A percentile compares a stretch with the other conserved stretches of the same genome.
Evolutionary conservation across 2,113 vertebrate genomes (phyloP).

Genomic region (Sinocyclocheilus grahami): DNA sequence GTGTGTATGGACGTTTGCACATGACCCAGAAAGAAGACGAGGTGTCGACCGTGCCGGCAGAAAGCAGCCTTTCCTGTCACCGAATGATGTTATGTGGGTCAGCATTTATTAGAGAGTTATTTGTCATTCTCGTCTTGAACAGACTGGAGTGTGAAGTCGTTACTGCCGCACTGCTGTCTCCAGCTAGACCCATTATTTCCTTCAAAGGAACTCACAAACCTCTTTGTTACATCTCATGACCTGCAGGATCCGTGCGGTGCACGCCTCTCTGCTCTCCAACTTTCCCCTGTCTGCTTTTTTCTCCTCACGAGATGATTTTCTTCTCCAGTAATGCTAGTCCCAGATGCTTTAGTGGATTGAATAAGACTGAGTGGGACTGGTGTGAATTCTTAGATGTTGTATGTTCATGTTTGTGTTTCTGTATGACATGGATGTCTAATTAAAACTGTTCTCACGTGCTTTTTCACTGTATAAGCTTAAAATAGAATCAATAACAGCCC

Average conservation of each 20-base stretch:
- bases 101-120: constrained; percentile 67
- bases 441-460: neutral
- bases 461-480: neutral
- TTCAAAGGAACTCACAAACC: constrained; percentile 13
- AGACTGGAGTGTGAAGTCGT: constrained; percentile 50
- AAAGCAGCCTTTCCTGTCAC: constrained; percentile 58
- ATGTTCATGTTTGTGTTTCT: constrained; percentile 10
- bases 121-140: constrained; percentile 61
- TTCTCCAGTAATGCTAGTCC: constrained; percentile 29
- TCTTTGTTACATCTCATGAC: constrained; percentile 39
- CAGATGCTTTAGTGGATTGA: constrained; percentile 18
- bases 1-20: neutral
- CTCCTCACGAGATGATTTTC: constrained; percentile 33
- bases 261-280: constrained; percentile 30
- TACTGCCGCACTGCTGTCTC: constrained; percentile 47
- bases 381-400: neutral
- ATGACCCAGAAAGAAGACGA: constrained; percentile 65
- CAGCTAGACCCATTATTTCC: constrained; percentile 53
- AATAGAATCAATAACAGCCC: neutral
- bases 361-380: neutral
- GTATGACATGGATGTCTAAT: neutral
- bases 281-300: constrained; percentile 36
- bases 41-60: constrained; percentile 58
- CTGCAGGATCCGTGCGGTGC: constrained; percentile 4
- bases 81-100: constrained; percentile 66